Conservation (phyloP, 2,888 invertebrate genomes). For the Ormyrus nitidulus region DNA sequence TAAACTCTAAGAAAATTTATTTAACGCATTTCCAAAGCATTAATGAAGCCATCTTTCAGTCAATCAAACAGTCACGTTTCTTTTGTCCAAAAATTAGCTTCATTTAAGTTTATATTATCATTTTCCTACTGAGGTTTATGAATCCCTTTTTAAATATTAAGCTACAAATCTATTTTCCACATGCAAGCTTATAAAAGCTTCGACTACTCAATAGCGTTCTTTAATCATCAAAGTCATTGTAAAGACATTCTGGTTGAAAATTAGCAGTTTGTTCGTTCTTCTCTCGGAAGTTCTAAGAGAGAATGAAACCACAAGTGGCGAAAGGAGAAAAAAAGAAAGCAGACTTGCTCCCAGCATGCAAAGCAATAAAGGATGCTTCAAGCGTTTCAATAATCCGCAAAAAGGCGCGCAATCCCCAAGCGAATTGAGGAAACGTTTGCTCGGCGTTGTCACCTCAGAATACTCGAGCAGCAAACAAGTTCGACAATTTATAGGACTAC, state of each 20-base stretch:
- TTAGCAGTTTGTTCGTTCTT: conserved; percentile 24
- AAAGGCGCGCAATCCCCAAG: background rate
- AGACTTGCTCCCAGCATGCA: conserved; percentile 34
- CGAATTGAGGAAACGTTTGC: conserved; percentile 11
- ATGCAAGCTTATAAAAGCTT: too few species aligned
- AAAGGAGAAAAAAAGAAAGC: conserved; percentile 2
- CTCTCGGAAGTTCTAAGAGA: background rate
- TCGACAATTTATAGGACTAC: background rate
- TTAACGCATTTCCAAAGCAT: too few species aligned
- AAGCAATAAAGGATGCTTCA: conserved; percentile 21
- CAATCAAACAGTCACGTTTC: too few species aligned
- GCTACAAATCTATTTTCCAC: too few species aligned
- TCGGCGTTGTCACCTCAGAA: background rate
- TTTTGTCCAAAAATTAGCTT: too few species aligned
- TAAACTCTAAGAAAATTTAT: too few species aligned
- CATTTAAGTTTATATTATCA: too few species aligned
- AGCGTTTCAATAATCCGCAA: conserved; percentile 35
- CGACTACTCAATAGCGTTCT: too few species aligned
- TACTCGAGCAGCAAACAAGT: background rate
- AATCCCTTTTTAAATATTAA: too few species aligned
- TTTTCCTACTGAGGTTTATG: too few species aligned
- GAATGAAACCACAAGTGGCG: too few species aligned
- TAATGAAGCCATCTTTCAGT: too few species aligned
- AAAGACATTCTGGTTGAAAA: background rate
- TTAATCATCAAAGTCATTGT: background rate